These are phyloP conservation scores for Patella caerulea DNA, from an alignment of 2,888 invertebrate genomes.

Conservation along the genomic window DNA sequence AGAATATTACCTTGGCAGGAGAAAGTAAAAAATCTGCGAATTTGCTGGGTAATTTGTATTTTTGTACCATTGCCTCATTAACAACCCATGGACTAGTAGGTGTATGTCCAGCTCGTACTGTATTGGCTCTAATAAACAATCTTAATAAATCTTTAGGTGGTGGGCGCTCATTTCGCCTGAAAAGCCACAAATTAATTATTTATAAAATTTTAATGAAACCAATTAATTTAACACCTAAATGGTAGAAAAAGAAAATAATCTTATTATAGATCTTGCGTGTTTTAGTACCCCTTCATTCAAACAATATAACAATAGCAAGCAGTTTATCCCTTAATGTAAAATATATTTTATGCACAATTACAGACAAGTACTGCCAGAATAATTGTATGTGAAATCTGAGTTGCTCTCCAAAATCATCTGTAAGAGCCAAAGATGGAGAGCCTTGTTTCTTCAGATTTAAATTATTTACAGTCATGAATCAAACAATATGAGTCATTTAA, in stretches of 20 bases:
- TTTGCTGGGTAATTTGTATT: slow-evolving; percentile 66
- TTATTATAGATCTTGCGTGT: too few species aligned
- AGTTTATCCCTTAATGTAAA: too few species aligned
- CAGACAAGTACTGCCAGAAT: too few species aligned
- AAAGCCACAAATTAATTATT: neutral
- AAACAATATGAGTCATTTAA: too few species aligned
- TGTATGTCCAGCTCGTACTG: slow-evolving; percentile 65
- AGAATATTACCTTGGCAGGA: slow-evolving; percentile 54
- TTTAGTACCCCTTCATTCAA: too few species aligned
- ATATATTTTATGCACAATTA: too few species aligned
- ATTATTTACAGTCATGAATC: too few species aligned
- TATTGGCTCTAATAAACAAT: slow-evolving; percentile 69
- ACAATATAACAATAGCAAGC: too few species aligned
- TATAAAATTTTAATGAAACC: neutral
- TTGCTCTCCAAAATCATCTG: too few species aligned
- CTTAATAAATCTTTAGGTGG: slow-evolving; percentile 70
- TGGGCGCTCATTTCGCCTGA: slow-evolving; percentile 60
- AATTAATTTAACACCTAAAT: neutral
- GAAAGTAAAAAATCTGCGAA: slow-evolving; percentile 68
- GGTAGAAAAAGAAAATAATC: neutral
- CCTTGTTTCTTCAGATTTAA: too few species aligned
- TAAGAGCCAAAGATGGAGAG: too few species aligned
- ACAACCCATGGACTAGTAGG: slow-evolving; percentile 71
- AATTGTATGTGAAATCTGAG: too few species aligned
- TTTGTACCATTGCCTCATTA: slow-evolving; percentile 65